Conservation (phyloP, 1,140 invertebrate genomes). For the Thaumetopoea pityocampa region DNA sequence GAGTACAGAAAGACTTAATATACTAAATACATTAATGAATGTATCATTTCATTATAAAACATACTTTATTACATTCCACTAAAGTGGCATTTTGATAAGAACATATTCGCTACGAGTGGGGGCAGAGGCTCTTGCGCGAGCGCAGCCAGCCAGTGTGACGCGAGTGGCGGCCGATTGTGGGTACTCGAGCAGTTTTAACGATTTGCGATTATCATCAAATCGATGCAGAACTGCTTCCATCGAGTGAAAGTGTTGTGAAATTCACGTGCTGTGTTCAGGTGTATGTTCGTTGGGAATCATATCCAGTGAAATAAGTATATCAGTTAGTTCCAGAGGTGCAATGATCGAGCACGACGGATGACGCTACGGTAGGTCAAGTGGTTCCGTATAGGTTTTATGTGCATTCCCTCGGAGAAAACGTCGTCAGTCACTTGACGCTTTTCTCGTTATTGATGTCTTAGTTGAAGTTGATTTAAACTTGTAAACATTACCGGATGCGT, state of each 20-base stretch:
- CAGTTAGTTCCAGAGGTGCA: constrained; percentile 2
- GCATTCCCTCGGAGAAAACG: constrained; percentile 16
- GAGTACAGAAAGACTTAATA: too few relatives aligned
- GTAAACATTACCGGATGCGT: too few relatives aligned
- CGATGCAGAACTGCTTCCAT: constrained; percentile 42
- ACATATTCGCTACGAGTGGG: too few relatives aligned
- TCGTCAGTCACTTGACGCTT: constrained; percentile 13
- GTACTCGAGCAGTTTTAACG: constrained; percentile 36
- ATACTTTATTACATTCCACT: too few relatives aligned
- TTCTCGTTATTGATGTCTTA: too few relatives aligned
- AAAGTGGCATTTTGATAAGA: too few relatives aligned
- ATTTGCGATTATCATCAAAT: constrained; percentile 27
- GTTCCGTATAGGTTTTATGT: constrained; percentile 15
- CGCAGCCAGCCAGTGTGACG: constrained; percentile 46
- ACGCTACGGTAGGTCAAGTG: constrained; percentile 16
- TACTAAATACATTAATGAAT: too few relatives aligned
- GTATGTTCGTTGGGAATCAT: constrained; percentile 18
- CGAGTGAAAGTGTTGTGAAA: constrained; percentile 46
- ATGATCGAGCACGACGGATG: constrained; percentile 10
- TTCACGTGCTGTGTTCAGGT: constrained; percentile 31
- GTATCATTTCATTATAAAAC: too few relatives aligned
- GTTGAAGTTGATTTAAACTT: constrained; percentile 16
- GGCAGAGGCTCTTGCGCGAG: constrained; percentile 37
- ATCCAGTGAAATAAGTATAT: constrained; percentile 7
- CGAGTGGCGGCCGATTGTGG: constrained; percentile 21